Percentiles rank a stretch among this genome's conserved stretches.
Conservation (phyloP, 2,888 invertebrate species). For the Callosobruchus maculatus region DNA sequence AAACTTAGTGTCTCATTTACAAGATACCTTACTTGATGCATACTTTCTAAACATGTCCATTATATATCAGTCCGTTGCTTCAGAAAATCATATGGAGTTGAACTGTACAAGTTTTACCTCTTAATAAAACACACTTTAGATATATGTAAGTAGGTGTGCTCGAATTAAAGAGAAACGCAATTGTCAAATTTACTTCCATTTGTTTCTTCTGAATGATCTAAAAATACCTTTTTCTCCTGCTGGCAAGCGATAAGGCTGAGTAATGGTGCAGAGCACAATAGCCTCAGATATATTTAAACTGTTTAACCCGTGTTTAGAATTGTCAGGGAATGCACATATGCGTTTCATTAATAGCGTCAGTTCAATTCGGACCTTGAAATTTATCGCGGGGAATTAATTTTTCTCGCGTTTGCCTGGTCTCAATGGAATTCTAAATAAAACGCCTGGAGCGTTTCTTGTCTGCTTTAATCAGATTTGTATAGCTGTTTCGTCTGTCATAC, state of each 20-base stretch:
- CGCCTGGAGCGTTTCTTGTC: not conserved
- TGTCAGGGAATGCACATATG: not conserved
- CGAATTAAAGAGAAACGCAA: not conserved
- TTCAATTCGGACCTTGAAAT: not conserved
- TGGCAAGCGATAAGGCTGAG: not conserved
- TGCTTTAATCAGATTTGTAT: too few relatives aligned
- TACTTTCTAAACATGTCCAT: too few relatives aligned
- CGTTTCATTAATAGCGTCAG: not conserved
- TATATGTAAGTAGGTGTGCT: not conserved
- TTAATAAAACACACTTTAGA: too few relatives aligned
- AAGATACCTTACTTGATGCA: too few relatives aligned
- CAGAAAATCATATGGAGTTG: too few relatives aligned
- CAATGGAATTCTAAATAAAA: not conserved
- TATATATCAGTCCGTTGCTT: too few relatives aligned
- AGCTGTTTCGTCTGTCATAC: too few relatives aligned
- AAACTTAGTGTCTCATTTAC: too few relatives aligned
- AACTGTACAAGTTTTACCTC: too few relatives aligned
- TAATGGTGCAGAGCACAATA: not conserved
- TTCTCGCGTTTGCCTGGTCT: not conserved
- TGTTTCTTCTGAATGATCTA: not conserved
- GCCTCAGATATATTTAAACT: not conserved
- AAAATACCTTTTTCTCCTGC: not conserved
- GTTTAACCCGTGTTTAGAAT: not conserved
- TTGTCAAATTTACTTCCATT: not conserved
- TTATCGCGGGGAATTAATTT: not conserved